Evolutionary conservation across 2,113 vertebrate genomes (phyloP).

Genomic region (Daboia siamensis): DNA sequence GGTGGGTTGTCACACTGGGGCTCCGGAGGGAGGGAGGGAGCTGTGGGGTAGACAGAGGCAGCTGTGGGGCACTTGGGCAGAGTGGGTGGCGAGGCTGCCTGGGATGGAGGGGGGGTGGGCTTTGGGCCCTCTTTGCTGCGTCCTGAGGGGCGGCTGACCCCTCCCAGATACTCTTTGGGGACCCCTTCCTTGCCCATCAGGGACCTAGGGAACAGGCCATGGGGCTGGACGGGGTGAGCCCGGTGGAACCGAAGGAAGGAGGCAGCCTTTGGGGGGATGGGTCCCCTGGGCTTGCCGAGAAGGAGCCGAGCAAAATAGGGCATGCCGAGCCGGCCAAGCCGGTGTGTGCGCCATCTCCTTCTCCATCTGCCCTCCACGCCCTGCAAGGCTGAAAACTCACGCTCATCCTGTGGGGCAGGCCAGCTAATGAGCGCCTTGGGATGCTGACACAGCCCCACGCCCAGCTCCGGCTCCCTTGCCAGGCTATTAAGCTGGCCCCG

Average conservation of each 20-base stretch:
- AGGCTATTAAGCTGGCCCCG: neutral
- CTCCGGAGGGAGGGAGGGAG: neutral
- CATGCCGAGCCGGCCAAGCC: neutral
- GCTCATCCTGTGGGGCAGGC: constrained; percentile 17
- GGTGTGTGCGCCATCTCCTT: neutral
- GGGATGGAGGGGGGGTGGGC: neutral
- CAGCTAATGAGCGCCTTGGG: neutral
- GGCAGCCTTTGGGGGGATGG: neutral
- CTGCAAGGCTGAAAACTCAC: neutral
- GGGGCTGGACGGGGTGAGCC: neutral
- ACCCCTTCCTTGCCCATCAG: neutral
- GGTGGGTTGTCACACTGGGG: neutral
- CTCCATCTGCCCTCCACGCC: neutral
- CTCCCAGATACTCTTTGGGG: neutral
- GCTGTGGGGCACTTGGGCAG: neutral
- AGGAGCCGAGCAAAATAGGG: neutral
- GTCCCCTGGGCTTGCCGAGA: neutral
- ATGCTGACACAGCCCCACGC: neutral
- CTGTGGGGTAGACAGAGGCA: neutral
- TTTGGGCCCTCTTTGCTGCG: neutral
- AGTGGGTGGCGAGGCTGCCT: neutral
- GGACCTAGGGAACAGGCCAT: neutral
- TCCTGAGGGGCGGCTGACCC: neutral
- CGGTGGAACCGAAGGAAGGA: neutral
- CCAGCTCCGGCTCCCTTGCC: accelerated